Percentiles rank a stretch among this genome's conserved stretches.
phyloP scores from a whole-genome alignment of 2,797 vertebrate genomes.

The Ambastaia sidthimunki region DNA sequence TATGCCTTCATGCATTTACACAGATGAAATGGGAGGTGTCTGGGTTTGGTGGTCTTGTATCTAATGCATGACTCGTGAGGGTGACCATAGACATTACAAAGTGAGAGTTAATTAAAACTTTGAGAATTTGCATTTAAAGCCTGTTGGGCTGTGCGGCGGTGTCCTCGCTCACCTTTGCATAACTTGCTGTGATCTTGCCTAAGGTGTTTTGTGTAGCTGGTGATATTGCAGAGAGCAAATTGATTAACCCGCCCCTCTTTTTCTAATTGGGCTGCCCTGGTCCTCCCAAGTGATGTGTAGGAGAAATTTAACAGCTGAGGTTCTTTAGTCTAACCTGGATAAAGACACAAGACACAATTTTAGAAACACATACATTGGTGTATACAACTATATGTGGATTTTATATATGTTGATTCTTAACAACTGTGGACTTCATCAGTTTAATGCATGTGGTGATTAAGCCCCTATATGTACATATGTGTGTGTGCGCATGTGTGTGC shows the following conservation, averaged over 20 bases:
- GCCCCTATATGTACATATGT: too few relatives aligned
- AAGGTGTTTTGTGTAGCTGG: slow-evolving; percentile 31
- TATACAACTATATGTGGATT: neutral
- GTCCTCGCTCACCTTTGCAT: slow-evolving; percentile 39
- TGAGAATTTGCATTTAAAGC: slow-evolving; percentile 19
- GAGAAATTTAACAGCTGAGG: slow-evolving; percentile 14
- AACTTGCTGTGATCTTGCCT: slow-evolving; percentile 46
- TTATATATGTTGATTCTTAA: neutral
- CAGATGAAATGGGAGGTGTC: slow-evolving; percentile 12
- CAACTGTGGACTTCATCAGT: neutral
- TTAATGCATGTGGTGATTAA: too few relatives aligned
- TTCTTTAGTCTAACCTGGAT: neutral
- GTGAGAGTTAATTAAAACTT: slow-evolving; percentile 48
- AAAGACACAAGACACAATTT: neutral
- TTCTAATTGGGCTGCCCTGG: slow-evolving; percentile 27
- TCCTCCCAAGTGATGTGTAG: slow-evolving; percentile 7
- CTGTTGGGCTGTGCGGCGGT: slow-evolving; percentile 17
- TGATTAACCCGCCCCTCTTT: slow-evolving; percentile 26
- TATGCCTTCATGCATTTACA: slow-evolving; percentile 20
- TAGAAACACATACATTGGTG: neutral
- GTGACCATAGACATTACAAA: slow-evolving; percentile 14
- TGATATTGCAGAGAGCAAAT: slow-evolving; percentile 31
- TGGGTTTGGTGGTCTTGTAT: slow-evolving; percentile 3
- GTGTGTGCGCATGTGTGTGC: too few relatives aligned
- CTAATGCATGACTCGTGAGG: neutral